Base-by-base conservation (phyloP, 2,888 invertebrate genomes). In the Ochlodes sylvanus region DNA sequence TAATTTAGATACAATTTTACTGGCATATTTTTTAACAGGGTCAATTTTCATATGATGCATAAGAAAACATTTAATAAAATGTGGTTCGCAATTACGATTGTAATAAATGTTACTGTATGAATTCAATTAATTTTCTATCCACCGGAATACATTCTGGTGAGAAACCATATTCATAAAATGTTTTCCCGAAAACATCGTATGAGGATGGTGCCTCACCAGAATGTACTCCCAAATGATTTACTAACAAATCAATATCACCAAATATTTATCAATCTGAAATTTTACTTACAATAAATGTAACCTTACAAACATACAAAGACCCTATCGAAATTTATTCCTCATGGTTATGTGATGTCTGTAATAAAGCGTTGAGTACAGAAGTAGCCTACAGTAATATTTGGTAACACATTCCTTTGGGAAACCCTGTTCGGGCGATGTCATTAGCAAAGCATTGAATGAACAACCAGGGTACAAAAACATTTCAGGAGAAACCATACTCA, bases 131-230 rank as follows among this genome's bases (percentile, higher is more conserved):
- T 3, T 17, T 47, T 15, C 47, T 17, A 15, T 47, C 17, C 17
- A 47, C 7, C 47, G 12, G n/a, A 50, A 50, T 50, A 50, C 50
- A 12, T 50, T 19, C 50, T 50, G 50, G 50, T 50, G 19, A n/a
- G 50, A 50, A n/a, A 50, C 19, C 50, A 19, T 19, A 19, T 50
- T 50, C 50, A 50, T 50, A 50, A 50, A 50, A 50, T 19, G 50
- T 50, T 50, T 50, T 50, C 50, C 50, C 17, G 38, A 50, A 50
- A 50, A 19, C 50, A 50, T 50, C 7, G 7, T 50, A 50, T 19
- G 19, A 50, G 10, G 10, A 2, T 50, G 50, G 50, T 50, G 19
- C 50, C 50, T 10, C 19, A 50, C 50, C 17, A 50, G 12, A 19
- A 50, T 19, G 19, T 50, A 19, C 50, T 50, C 50, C 12, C 9